Conservation (phyloP, 1,140 invertebrate genomes). For the Chionoecetes opilio region DNA sequence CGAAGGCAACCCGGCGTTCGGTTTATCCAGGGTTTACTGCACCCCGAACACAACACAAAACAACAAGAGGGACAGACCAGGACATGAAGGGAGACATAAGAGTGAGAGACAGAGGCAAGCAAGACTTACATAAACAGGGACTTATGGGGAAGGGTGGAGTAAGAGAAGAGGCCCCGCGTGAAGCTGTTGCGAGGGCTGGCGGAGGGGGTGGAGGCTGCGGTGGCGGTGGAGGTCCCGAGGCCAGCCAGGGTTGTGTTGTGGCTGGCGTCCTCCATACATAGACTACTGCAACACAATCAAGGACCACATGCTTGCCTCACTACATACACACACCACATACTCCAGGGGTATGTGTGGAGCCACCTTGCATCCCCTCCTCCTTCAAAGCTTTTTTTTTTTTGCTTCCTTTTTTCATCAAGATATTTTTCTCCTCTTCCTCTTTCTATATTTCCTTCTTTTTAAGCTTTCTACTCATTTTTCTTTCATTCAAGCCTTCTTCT, state of each 20-base stretch:
- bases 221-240: not conserved
- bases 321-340: not conserved
- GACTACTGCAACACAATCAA: conserved; percentile 61
- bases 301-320: not conserved
- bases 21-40: too few relatives aligned
- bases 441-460: not conserved
- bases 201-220: not conserved
- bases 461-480: not conserved
- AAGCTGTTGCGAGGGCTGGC: conserved; percentile 63
- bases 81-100: not conserved
- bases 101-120: not conserved
- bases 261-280: conserved; percentile 16
- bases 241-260: too few relatives aligned
- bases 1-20: too few relatives aligned
- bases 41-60: not conserved
- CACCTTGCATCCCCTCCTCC: too few relatives aligned
- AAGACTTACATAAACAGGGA: conserved; percentile 62
- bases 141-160: conserved; percentile 56
- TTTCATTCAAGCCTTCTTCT: too few relatives aligned
- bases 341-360: too few relatives aligned
- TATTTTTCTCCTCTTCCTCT: not conserved
- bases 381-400: not conserved
- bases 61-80: not conserved
- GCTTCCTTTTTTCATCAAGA: too few relatives aligned
- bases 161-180: conserved; percentile 58